Conservation (phyloP, 2,888 invertebrate genomes). For the Glaucopsyche alexis region DNA sequence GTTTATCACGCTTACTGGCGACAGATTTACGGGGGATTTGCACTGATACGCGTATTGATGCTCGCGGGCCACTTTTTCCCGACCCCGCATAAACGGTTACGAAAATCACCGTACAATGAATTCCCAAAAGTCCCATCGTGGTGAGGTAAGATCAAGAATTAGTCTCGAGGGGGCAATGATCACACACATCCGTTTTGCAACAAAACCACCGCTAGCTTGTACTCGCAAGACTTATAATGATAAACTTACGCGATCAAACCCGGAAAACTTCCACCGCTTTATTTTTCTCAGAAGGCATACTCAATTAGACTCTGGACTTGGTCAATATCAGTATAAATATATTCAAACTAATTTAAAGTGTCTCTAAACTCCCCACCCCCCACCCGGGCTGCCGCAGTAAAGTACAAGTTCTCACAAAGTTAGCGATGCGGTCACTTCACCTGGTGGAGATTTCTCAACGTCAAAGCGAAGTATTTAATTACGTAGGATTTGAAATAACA, state of each 20-base stretch:
- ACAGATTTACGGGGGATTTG: conserved; percentile 13
- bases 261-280: not conserved
- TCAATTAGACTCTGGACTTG: not conserved
- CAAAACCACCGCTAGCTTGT: not conserved
- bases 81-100: not conserved
- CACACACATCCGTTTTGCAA: not conserved
- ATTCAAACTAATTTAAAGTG: conserved; percentile 3
- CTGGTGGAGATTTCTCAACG: not conserved
- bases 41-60: conserved; percentile 3
- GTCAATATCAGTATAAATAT: not conserved
- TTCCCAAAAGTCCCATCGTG: not conserved
- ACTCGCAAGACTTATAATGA: not conserved
- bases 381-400: not conserved
- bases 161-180: not conserved
- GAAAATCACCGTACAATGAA: not conserved
- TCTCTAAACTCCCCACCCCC: not conserved
- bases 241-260: not conserved
- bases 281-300: too few species aligned
- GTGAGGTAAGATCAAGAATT: not conserved
- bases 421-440: not conserved
- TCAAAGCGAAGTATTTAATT: not conserved
- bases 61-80: not conserved
- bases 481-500: not conserved
- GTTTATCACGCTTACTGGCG: not conserved
- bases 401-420: not conserved